These are phyloP conservation scores for Pyrocoelia pectoralis DNA, from an alignment of 2,888 invertebrate genomes.

Conservation along the genomic window DNA sequence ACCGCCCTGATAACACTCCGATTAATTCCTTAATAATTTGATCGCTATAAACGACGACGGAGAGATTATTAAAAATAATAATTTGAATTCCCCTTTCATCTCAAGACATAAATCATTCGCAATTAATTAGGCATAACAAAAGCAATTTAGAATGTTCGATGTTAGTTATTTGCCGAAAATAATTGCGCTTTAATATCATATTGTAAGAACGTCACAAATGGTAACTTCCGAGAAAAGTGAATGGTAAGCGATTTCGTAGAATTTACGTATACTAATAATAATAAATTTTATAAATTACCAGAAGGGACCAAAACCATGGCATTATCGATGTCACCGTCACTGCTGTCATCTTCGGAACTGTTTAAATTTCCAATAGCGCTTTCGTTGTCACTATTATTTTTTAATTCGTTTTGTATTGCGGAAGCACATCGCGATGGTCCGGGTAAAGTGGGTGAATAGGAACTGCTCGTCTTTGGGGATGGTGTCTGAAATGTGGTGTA, in stretches of 20 bases:
- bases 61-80: too few relatives aligned
- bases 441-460: conserved; percentile 27
- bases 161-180: background rate
- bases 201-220: background rate
- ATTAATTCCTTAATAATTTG: too few relatives aligned
- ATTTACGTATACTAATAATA: background rate
- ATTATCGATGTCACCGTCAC: conserved; percentile 46
- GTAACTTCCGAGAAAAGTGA: background rate
- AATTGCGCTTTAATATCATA: background rate
- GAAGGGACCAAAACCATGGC: conserved; percentile 58
- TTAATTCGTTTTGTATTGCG: conserved; percentile 18
- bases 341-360: conserved; percentile 25
- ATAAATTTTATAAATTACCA: conserved; percentile 44
- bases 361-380: conserved; percentile 22
- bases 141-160: too few relatives aligned
- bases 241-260: background rate
- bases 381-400: conserved; percentile 31
- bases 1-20: too few relatives aligned
- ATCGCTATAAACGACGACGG: too few relatives aligned
- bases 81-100: background rate
- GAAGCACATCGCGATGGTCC: conserved; percentile 22
- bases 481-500: conserved; percentile 18
- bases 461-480: conserved; percentile 26
- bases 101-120: background rate
- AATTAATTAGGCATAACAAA: background rate